A percentile compares a stretch with the other conserved stretches of the same genome.
Conservation (phyloP, 2,113 vertebrate species). For the Micronycteris hirsuta region DNA sequence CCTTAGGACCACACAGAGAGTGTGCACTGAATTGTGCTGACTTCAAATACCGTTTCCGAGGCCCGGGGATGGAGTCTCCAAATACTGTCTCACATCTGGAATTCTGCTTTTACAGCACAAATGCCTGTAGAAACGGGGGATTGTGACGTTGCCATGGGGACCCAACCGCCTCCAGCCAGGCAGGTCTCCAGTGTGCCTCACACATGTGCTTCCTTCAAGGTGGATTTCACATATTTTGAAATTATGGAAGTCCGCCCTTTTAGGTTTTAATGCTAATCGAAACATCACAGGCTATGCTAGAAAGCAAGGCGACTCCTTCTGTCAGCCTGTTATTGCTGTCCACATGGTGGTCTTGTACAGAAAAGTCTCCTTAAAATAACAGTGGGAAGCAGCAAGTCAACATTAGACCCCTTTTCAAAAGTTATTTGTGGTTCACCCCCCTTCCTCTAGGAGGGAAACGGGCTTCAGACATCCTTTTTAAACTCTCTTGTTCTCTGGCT, state of each 20-base stretch:
- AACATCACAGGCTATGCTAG: neutral
- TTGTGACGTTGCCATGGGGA: slow-evolving; percentile 57
- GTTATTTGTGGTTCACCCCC: neutral
- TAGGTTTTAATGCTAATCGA: neutral
- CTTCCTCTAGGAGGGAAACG: neutral
- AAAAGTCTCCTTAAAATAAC: slow-evolving; percentile 44
- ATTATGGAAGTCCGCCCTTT: neutral
- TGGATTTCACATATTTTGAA: slow-evolving; percentile 24
- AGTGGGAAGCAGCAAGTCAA: neutral
- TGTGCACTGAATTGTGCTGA: neutral
- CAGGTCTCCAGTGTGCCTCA: neutral
- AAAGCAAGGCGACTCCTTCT: slow-evolving; percentile 1
- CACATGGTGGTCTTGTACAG: neutral
- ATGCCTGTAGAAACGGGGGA: slow-evolving; percentile 28
- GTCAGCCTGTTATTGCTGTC: slow-evolving; percentile 9
- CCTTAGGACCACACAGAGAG: slow-evolving; percentile 67
- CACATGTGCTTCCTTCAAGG: slow-evolving; percentile 40
- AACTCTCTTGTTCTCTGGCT: neutral
- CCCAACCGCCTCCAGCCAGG: neutral
- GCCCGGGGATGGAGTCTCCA: neutral
- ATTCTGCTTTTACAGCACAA: slow-evolving; percentile 58
- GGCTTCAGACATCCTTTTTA: neutral
- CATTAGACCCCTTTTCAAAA: slow-evolving; percentile 4
- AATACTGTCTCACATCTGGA: slow-evolving; percentile 67
- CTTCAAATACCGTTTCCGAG: slow-evolving; percentile 58